Evolutionary conservation across 2,113 vertebrate genomes (phyloP).

Genomic region (Catharus fuscescens): DNA sequence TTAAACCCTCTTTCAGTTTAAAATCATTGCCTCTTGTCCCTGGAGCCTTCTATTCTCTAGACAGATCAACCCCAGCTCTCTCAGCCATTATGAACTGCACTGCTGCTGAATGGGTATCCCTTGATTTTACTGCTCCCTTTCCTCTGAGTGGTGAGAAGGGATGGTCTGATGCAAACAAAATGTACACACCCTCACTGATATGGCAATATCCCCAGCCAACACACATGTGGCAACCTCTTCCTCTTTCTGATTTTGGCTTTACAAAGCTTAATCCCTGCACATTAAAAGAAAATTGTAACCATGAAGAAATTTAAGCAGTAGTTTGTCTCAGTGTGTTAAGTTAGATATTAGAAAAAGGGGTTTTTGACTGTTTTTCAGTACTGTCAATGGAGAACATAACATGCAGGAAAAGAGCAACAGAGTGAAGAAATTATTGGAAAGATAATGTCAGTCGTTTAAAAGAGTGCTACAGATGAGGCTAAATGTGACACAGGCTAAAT

Average conservation of each 20-base stretch:
- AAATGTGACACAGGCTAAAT: background rate
- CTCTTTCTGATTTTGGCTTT: background rate
- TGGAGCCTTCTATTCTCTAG: background rate
- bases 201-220: background rate
- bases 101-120: background rate
- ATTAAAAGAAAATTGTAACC: background rate
- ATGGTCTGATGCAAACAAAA: background rate
- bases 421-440: background rate
- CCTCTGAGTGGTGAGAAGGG: rapidly evolving
- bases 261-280: background rate
- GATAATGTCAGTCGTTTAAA: background rate
- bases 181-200: background rate
- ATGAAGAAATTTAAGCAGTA: background rate
- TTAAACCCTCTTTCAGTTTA: background rate
- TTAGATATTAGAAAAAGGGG: background rate
- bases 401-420: background rate
- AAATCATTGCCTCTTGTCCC: background rate
- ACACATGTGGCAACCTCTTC: rapidly evolving
- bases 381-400: background rate
- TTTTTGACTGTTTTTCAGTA: background rate
- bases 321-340: background rate
- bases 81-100: background rate
- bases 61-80: background rate
- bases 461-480: background rate
- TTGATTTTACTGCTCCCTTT: background rate